These are phyloP conservation scores for Lepus americanus DNA, from an alignment of 2,113 vertebrate genomes.

Conservation along the genomic window DNA sequence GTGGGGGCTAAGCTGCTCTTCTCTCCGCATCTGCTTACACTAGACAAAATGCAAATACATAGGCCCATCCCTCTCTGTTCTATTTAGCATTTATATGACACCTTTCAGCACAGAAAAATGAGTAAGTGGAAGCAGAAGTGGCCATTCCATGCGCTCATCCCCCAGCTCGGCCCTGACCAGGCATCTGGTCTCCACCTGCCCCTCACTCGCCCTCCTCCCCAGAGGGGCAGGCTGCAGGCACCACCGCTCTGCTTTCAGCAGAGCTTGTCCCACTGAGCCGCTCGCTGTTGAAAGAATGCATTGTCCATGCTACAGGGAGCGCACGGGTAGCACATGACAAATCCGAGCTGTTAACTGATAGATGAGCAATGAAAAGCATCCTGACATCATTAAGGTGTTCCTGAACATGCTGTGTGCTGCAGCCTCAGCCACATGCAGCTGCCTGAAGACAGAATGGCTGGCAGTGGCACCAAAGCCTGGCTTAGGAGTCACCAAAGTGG, in stretches of 20 bases:
- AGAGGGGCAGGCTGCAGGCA: slow-evolving; percentile 16
- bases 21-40: slow-evolving; percentile 72
- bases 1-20: slow-evolving; percentile 21
- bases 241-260: slow-evolving; percentile 59
- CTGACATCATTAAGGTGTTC: slow-evolving; percentile 78
- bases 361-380: slow-evolving; percentile 77
- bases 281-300: slow-evolving; percentile 78
- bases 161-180: background rate
- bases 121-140: slow-evolving; percentile 84
- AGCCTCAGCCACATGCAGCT: background rate
- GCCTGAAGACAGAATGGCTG: background rate
- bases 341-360: slow-evolving; percentile 79
- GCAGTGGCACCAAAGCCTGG: background rate
- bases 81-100: slow-evolving; percentile 84
- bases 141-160: slow-evolving; percentile 67
- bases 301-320: slow-evolving; percentile 76
- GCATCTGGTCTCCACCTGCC: slow-evolving; percentile 83
- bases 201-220: background rate
- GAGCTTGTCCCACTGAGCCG: slow-evolving; percentile 34
- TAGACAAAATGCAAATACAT: slow-evolving; percentile 77
- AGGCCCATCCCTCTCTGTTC: slow-evolving; percentile 66
- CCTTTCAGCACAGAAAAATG: slow-evolving; percentile 81
- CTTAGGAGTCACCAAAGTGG: background rate
- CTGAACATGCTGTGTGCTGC: slow-evolving; percentile 16
- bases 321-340: slow-evolving; percentile 69